These are phyloP conservation scores for Stegana nigrithorax DNA, from an alignment of 2,888 invertebrate species.

Conservation along the genomic window DNA sequence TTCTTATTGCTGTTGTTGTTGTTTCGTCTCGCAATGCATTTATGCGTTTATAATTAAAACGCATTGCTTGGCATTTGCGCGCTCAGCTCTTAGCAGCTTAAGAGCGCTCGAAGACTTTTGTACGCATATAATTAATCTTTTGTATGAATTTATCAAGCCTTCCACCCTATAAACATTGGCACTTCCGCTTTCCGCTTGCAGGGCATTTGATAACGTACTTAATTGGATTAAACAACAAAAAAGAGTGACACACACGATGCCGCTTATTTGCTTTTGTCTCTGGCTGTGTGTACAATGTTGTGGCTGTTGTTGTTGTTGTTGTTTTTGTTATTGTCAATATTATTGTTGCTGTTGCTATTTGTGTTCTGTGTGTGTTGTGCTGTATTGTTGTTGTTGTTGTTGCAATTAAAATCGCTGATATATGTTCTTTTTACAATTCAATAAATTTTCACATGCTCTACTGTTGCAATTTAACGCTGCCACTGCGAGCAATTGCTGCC, in stretches of 20 bases:
- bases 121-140: constrained; percentile 11
- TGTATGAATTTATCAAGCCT: neutral
- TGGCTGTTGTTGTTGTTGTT: neutral
- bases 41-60: no score
- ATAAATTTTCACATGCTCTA: constrained; percentile 55
- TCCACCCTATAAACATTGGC: neutral
- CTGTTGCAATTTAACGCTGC: constrained; percentile 32
- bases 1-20: no score
- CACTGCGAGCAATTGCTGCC: no score
- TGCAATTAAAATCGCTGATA: constrained; percentile 62
- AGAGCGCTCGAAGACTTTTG: no score
- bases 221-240: constrained; percentile 15
- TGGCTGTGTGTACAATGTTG: no score
- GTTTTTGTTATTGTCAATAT: no score
- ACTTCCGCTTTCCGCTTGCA: constrained; percentile 3
- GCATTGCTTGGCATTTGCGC: no score
- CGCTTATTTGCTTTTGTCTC: neutral
- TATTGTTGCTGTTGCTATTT: no score
- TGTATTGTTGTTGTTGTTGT: constrained; percentile 36
- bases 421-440: constrained; percentile 61
- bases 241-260: neutral
- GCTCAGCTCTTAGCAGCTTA: no score
- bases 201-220: constrained; percentile 14
- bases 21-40: no score
- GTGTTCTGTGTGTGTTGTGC: no score